Percentiles rank a stretch among this genome's conserved stretches.
phyloP scores from a whole-genome alignment of 1,140 invertebrate species.

The Belonocnema kinseyi region DNA sequence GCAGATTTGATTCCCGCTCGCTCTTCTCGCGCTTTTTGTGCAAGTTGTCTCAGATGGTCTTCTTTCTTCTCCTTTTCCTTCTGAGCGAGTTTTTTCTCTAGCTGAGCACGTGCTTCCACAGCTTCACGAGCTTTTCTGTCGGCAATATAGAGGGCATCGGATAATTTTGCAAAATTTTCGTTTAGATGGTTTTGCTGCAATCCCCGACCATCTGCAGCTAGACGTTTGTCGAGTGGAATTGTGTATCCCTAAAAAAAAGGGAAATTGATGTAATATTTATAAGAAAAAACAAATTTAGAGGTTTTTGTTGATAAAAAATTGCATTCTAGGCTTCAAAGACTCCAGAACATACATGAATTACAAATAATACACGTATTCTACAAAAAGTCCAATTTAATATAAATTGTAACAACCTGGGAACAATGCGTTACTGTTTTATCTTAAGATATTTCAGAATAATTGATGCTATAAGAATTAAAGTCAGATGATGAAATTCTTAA shows the following conservation, averaged over 20 bases:
- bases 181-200: slow-evolving; percentile 98
- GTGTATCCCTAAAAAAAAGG: slow-evolving; percentile 86
- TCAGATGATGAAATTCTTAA: too few relatives aligned
- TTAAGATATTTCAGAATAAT: too few relatives aligned
- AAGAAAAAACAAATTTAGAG: neutral
- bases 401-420: too few relatives aligned
- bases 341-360: too few relatives aligned
- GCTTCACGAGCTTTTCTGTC: slow-evolving; percentile 98
- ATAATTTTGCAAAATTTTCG: slow-evolving; percentile 99
- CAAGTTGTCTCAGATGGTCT: slow-evolving; percentile 93
- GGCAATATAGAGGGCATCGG: slow-evolving; percentile 98
- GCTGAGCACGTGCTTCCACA: slow-evolving; percentile 95
- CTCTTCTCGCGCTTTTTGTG: slow-evolving; percentile 96
- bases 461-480: too few relatives aligned
- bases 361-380: too few relatives aligned
- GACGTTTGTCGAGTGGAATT: slow-evolving; percentile 97
- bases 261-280: slow-evolving; percentile 52
- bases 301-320: too few relatives aligned
- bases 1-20: slow-evolving; percentile 87
- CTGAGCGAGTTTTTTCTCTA: slow-evolving; percentile 97
- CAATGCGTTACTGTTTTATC: too few relatives aligned
- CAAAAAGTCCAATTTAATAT: too few relatives aligned
- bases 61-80: slow-evolving; percentile 99
- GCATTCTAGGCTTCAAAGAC: too few relatives aligned
- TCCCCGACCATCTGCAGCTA: slow-evolving; percentile 98